phyloP scores from a whole-genome alignment of 2,797 vertebrate species.

The Pangasius djambal region DNA sequence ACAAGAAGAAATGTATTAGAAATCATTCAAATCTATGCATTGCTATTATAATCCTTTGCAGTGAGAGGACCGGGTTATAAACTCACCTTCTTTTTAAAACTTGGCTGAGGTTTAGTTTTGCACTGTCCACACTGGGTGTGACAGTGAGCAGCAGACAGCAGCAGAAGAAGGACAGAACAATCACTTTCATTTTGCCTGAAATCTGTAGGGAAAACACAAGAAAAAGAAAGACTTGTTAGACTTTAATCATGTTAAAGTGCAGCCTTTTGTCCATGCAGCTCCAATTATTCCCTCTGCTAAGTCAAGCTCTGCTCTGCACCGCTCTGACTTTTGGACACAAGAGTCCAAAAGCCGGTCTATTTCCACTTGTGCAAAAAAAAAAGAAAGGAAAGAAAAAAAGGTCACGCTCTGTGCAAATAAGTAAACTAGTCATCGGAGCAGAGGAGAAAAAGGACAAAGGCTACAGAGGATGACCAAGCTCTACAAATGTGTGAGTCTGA shows the following conservation, averaged over 20 bases:
- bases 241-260: background rate
- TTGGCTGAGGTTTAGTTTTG: conserved; percentile 79
- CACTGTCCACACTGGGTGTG: conserved; percentile 81
- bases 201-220: conserved; percentile 68
- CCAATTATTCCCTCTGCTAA: conserved; percentile 39
- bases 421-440: conserved; percentile 73
- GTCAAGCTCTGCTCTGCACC: conserved; percentile 56
- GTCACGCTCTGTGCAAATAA: conserved; percentile 73
- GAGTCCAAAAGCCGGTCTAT: conserved; percentile 77
- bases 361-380: conserved; percentile 72
- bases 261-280: conserved; percentile 28
- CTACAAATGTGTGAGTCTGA: conserved; percentile 57
- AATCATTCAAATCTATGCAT: background rate
- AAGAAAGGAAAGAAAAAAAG: conserved; percentile 72
- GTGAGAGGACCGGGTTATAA: background rate
- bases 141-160: conserved; percentile 81
- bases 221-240: conserved; percentile 48
- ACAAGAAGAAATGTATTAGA: conserved; percentile 63
- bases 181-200: conserved; percentile 83
- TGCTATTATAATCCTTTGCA: background rate
- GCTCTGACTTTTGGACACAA: conserved; percentile 56
- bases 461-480: conserved; percentile 53
- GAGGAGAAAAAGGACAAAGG: conserved; percentile 65
- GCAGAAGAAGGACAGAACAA: conserved; percentile 80
- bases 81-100: conserved; percentile 90